Conservation (phyloP, 2,113 vertebrate genomes). For the Isurus oxyrinchus region DNA sequence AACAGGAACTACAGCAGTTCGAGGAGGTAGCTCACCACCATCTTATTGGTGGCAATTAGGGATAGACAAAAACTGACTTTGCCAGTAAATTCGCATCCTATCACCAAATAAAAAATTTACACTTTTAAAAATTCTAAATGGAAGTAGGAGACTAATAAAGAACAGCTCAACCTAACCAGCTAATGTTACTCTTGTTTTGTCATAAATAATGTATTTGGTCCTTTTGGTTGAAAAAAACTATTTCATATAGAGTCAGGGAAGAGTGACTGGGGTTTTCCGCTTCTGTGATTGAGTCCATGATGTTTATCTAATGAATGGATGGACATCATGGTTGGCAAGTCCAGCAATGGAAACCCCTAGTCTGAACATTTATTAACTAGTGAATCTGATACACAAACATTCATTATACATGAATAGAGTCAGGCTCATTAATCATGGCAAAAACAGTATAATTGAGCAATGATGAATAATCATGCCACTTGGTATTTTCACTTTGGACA, state of each 20-base stretch:
- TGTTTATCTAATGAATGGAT: neutral
- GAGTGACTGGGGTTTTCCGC: neutral
- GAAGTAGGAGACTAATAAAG: neutral
- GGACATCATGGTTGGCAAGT: neutral
- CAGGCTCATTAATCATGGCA: neutral
- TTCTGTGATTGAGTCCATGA: neutral
- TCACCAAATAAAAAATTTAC: neutral
- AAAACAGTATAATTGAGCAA: neutral
- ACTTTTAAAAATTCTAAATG: neutral
- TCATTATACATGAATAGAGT: neutral
- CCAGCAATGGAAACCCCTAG: neutral
- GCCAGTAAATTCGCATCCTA: neutral
- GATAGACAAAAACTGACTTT: neutral
- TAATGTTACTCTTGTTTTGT: neutral
- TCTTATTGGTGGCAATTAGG: neutral
- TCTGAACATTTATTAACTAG: neutral
- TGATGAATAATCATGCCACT: neutral
- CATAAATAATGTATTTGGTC: neutral
- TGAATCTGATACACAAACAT: neutral
- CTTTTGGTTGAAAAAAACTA: neutral
- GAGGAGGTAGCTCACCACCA: neutral
- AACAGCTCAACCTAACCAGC: neutral
- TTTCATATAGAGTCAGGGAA: neutral
- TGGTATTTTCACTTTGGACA: neutral
- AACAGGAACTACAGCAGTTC: neutral